Evolutionary conservation across 2,888 invertebrate genomes (phyloP), one percentile per base, ranked within the genome.

Genomic region (Corbicula japonica): DNA sequence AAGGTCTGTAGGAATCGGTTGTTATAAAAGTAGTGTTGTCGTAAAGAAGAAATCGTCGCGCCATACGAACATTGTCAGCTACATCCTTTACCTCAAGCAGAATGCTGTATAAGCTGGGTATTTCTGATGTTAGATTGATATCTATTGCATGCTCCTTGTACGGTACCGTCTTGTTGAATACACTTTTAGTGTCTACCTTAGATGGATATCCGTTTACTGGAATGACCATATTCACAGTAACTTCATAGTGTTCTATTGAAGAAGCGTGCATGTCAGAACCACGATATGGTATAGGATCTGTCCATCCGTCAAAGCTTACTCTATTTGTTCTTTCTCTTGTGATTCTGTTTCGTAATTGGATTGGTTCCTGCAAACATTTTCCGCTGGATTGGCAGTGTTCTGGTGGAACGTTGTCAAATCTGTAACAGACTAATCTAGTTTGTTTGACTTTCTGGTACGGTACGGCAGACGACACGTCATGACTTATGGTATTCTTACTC

Each of bases 251-350:
- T 34, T 77, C 72, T 0, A 87, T 78, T 1, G 66, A 71, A 18
- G 85, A 87, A 10, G 85, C 83, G 23, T 77, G 80, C 10, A 58
- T 35, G 1, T 41, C 8, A 0, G n/a, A 60, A 21, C 79, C 80
- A 5, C 54, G 52, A 1, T 26, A 1, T 18, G 84, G 86, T 35
- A 75, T 77, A 2, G 84, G 82, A 48, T 87, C 87, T 6, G 21
- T 18, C 84, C 86, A 87, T 2, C 83, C 85, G 1, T 38, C 23
- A n/a, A 84, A 72, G 1, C 38, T 21, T 10, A 85, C 76, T 10
- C 54, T 48, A 21, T 80, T 60, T 2, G 52, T 63, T 12, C 54
- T 32, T n/a, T 60, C 34, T n/a, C 65, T 63, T n/a, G 82, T 79
- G 0, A 82, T 63, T 56, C 80, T 32, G 0, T 26, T 54, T 15